phyloP scores from a whole-genome alignment of 2,113 vertebrate genomes.

The Ifrita kowaldi region DNA sequence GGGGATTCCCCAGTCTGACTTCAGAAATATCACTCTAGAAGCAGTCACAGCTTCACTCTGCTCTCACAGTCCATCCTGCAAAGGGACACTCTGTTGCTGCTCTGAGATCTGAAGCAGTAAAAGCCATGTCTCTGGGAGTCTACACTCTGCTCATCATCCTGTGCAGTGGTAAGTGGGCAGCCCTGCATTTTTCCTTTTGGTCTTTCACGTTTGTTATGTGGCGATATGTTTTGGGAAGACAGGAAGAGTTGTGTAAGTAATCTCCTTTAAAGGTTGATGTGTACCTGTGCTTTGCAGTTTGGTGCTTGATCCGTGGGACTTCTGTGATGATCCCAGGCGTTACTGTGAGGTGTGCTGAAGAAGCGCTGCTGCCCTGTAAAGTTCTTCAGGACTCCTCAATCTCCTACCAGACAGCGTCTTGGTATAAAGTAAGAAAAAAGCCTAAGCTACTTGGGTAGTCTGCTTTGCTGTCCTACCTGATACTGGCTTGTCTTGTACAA shows the following conservation, averaged over 20 bases:
- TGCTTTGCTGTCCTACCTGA: neutral
- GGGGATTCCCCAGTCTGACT: constrained; percentile 35
- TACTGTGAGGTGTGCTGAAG: constrained; percentile 62
- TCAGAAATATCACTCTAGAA: constrained; percentile 15
- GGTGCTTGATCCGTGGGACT: constrained; percentile 16
- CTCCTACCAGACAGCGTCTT: constrained; percentile 25
- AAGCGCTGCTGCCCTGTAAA: constrained; percentile 67
- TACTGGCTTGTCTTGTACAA: neutral
- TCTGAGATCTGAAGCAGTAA: neutral
- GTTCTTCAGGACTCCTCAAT: constrained; percentile 12
- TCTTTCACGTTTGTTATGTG: neutral
- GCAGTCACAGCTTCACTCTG: constrained; percentile 9
- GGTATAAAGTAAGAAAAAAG: constrained; percentile 70
- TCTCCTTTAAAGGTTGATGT: neutral
- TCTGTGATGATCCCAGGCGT: constrained; percentile 1
- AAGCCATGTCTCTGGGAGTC: neutral
- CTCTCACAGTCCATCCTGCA: neutral
- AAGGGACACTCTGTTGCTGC: neutral
- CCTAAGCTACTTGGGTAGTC: neutral
- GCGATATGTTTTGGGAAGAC: neutral
- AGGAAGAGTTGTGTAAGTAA: neutral
- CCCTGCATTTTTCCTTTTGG: neutral
- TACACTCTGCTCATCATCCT: constrained; percentile 40
- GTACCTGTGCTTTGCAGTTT: constrained; percentile 60
- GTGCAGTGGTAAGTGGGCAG: constrained; percentile 59